These are phyloP conservation scores for Apamea epomidion DNA, from an alignment of 2,888 invertebrate genomes.

Conservation along the genomic window DNA sequence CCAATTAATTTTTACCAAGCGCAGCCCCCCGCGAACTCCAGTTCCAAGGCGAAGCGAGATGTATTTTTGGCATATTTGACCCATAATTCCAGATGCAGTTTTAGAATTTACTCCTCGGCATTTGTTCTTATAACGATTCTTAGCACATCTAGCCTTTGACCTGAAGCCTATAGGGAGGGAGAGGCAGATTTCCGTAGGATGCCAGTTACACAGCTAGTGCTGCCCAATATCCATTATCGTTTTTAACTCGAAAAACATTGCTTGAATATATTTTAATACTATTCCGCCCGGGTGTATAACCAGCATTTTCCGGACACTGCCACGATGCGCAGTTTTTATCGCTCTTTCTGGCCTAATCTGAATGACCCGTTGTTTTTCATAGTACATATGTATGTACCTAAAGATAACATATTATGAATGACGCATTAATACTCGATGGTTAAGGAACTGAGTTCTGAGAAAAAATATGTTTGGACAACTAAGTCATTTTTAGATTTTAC, in stretches of 20 bases:
- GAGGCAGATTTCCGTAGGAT: background rate
- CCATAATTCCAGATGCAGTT: constrained; percentile 42
- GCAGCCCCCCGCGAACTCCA: background rate
- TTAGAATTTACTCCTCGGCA: background rate
- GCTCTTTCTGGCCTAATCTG: constrained; percentile 36
- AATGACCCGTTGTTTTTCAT: constrained; percentile 40
- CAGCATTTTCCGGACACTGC: constrained; percentile 29
- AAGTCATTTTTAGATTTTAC: background rate
- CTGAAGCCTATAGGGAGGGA: background rate
- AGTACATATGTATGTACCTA: constrained; percentile 11
- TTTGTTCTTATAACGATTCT: constrained; percentile 11
- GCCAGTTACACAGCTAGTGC: background rate
- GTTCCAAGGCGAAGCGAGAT: constrained; percentile 2
- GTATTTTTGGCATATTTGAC: constrained; percentile 47
- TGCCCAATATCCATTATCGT: background rate
- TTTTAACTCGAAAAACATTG: constrained; percentile 4
- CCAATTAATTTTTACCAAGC: background rate
- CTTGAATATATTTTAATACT: constrained; percentile 5
- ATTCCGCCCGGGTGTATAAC: background rate
- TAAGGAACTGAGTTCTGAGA: constrained; percentile 26
- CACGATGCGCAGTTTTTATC: constrained; percentile 41
- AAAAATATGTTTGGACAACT: constrained; percentile 8
- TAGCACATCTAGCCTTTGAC: background rate
- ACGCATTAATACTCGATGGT: constrained; percentile 42
- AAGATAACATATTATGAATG: constrained; percentile 39